A percentile compares a stretch with the other conserved stretches of the same genome.
Conservation (phyloP, 2,888 invertebrate species). For the Drosophila algonquin region DNA sequence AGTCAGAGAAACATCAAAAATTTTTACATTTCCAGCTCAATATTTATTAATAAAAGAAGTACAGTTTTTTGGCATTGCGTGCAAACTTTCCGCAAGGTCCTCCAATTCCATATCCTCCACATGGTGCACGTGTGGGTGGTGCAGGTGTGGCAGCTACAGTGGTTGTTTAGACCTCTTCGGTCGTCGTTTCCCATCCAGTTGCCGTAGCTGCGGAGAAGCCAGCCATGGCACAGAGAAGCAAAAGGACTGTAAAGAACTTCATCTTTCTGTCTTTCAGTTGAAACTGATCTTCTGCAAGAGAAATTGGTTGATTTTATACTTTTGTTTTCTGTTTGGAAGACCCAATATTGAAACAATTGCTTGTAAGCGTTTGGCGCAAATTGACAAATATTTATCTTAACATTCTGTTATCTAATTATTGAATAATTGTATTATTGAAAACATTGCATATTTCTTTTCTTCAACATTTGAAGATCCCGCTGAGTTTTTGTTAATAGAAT, state of each 20-base stretch:
- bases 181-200: neutral
- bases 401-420: slow-evolving; percentile 8
- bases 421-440: neutral
- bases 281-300: neutral
- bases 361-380: neutral
- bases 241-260: slow-evolving; percentile 7
- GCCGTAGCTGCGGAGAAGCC: neutral
- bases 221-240: neutral
- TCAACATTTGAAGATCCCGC: slow-evolving; percentile 15
- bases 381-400: slow-evolving; percentile 15
- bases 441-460: slow-evolving; percentile 7
- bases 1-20: neutral
- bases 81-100: slow-evolving; percentile 3
- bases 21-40: neutral
- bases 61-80: neutral
- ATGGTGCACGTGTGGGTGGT: neutral
- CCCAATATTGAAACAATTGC: neutral
- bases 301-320: no score
- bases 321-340: neutral
- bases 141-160: neutral
- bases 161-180: neutral
- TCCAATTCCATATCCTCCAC: neutral
- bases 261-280: neutral
- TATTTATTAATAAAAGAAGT: slow-evolving; percentile 13
- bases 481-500: slow-evolving; percentile 37